phyloP scores from a whole-genome alignment of 2,888 invertebrate species.

The Mechanitis mazaeus region DNA sequence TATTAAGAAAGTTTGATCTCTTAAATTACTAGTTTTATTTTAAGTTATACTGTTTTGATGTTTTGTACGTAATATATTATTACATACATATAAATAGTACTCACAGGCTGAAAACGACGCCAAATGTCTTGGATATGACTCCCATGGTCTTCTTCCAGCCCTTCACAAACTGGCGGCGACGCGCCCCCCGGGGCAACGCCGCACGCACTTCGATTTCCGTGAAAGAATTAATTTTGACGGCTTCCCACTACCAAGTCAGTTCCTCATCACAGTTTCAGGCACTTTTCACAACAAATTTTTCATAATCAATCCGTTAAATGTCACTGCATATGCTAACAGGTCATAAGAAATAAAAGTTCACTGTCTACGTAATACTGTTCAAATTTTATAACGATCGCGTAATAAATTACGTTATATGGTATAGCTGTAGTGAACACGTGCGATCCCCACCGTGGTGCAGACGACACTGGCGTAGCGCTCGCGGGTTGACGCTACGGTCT shows the following conservation, averaged over 20 bases:
- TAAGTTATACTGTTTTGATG: not conserved
- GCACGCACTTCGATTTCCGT: conserved; percentile 60
- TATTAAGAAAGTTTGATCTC: conserved; percentile 12
- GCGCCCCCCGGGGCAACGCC: conserved; percentile 66
- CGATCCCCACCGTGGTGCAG: conserved; percentile 44
- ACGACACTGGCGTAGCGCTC: conserved; percentile 49
- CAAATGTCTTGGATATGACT: conserved; percentile 85
- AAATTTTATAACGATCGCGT: conserved; percentile 51
- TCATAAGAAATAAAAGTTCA: conserved; percentile 20
- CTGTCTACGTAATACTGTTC: conserved; percentile 36
- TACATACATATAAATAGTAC: conserved; percentile 45
- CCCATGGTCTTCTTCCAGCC: conserved; percentile 81
- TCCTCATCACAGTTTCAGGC: conserved; percentile 52
- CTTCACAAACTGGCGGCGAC: conserved; percentile 72
- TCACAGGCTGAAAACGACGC: conserved; percentile 89
- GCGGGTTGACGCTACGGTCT: conserved; percentile 48
- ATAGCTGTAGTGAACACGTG: conserved; percentile 37
- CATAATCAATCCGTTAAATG: conserved; percentile 14
- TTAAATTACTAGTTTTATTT: not conserved
- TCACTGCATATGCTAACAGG: conserved; percentile 11
- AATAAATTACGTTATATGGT: conserved; percentile 29
- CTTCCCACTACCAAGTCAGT: conserved; percentile 40
- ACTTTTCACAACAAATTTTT: conserved; percentile 48
- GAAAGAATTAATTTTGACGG: conserved; percentile 71
- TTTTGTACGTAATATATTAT: not conserved